Percentiles rank a stretch among this genome's conserved stretches.
phyloP scores from a whole-genome alignment of 2,888 invertebrate species.

The Erpobdella octoculata region DNA sequence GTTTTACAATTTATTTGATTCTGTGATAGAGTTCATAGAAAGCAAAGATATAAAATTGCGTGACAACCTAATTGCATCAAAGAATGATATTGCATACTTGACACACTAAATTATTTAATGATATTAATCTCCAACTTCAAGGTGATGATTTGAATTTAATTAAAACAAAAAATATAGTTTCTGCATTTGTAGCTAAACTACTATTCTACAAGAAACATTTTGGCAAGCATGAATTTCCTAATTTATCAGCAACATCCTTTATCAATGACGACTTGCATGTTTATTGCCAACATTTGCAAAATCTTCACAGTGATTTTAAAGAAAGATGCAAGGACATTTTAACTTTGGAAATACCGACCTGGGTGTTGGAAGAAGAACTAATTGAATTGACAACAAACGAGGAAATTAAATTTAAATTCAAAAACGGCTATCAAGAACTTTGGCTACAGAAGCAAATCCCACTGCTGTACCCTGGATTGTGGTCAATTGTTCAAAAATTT shows the following conservation, averaged over 20 bases:
- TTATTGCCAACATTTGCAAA: neutral
- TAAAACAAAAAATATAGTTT: neutral
- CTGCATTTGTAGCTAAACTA: too few species aligned
- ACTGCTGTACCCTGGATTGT: neutral
- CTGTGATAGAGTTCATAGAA: neutral
- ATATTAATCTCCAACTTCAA: constrained; percentile 1
- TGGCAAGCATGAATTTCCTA: neutral
- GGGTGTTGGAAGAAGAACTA: neutral
- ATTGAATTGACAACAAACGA: neutral
- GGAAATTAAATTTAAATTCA: neutral
- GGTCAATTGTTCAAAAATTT: neutral
- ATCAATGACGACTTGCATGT: neutral
- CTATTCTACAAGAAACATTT: neutral
- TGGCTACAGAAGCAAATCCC: too few species aligned
- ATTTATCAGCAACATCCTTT: constrained; percentile 1
- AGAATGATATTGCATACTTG: constrained; percentile 1
- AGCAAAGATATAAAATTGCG: neutral
- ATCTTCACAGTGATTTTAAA: neutral
- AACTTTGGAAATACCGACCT: neutral
- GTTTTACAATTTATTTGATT: neutral
- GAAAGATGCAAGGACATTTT: neutral
- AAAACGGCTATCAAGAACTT: too few species aligned
- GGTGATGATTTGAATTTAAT: constrained; percentile 1
- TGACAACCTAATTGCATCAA: neutral
- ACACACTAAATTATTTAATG: neutral